Base-by-base conservation (phyloP, 2,797 vertebrate species). In the Loris lydekkerianus region DNA sequence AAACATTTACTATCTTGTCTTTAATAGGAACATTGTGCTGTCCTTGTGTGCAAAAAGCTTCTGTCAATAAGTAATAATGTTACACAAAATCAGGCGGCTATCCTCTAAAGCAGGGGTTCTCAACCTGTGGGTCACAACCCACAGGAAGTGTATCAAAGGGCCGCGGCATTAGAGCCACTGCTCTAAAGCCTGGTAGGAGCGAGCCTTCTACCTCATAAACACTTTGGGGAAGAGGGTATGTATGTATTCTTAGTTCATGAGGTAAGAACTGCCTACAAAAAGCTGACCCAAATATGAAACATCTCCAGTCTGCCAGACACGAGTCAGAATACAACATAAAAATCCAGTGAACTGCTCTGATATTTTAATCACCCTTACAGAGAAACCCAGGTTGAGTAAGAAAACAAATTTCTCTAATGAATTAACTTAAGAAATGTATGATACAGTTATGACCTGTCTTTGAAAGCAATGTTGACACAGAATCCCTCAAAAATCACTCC, bases 281-380 rank as follows among this genome's bases (percentile, higher is more conserved):
- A 73, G 60, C 0, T 72, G 72, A 43, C 11, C 14, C 18, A 77
- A 81, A 46, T 56, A 84, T 0, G 61, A 60, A 92, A 91, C 0
- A 1, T 72, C 43, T 91, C 53, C 69, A 91, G 65, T 17, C 43
- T 53, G 61, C 40, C 65, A 67, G 63, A 76, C 6, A 58, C 3
- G 69, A 81, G 67, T 25, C 37, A 96, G 87, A 92, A 92, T 17
- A 29, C n/a, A 49, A 21, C 49, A 0, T 23, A 13, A 31, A 77
- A 96, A 98, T 93, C 95, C 96, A 98, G 97, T 84, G 31, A 82
- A 65, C 93, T 94, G 89, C 94, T 37, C 7, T 46, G 98, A 98
- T 97, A 98, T 97, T 97, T 93, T 94, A 4, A 4, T 58, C 67
- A 97, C 96, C 97, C 98, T 98, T 97, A 98, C 96, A 98, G 98